phyloP scores from a whole-genome alignment of 2,797 vertebrate genomes.

The Melanotaenia nigrans region DNA sequence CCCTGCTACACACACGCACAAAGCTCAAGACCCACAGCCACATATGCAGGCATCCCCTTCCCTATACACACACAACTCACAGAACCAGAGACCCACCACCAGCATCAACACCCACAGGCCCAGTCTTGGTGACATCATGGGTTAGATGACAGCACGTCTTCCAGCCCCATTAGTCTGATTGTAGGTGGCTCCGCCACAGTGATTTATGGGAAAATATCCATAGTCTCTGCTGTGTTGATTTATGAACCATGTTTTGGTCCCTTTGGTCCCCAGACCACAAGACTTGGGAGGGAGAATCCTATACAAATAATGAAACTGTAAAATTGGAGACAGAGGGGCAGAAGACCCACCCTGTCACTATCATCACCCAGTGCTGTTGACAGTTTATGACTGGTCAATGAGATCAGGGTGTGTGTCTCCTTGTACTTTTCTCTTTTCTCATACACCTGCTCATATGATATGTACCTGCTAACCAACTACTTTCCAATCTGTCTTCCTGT shows the following conservation, averaged over 20 bases:
- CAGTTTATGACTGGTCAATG: conserved; percentile 47
- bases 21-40: conserved; percentile 41
- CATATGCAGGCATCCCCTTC: conserved; percentile 46
- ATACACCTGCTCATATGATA: conserved; percentile 21
- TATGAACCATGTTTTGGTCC: conserved; percentile 72
- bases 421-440: neutral
- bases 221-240: conserved; percentile 74
- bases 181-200: conserved; percentile 83
- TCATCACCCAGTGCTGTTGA: conserved; percentile 46
- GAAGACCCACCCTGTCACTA: conserved; percentile 58
- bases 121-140: conserved; percentile 81
- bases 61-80: conserved; percentile 38
- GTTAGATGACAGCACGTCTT: conserved; percentile 87
- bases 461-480: neutral
- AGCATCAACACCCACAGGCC: conserved; percentile 75
- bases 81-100: conserved; percentile 69
- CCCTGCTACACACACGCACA: conserved; percentile 31
- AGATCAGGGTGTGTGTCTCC: conserved; percentile 12
- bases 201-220: conserved; percentile 86
- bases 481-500: neutral
- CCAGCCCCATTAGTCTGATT: conserved; percentile 85
- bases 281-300: conserved; percentile 71
- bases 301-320: conserved; percentile 79
- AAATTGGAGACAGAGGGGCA: conserved; percentile 62
- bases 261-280: conserved; percentile 77